These are phyloP conservation scores for Caenorhabditis sp. DNA, from an alignment of 2,888 invertebrate species.

Conservation along the genomic window DNA sequence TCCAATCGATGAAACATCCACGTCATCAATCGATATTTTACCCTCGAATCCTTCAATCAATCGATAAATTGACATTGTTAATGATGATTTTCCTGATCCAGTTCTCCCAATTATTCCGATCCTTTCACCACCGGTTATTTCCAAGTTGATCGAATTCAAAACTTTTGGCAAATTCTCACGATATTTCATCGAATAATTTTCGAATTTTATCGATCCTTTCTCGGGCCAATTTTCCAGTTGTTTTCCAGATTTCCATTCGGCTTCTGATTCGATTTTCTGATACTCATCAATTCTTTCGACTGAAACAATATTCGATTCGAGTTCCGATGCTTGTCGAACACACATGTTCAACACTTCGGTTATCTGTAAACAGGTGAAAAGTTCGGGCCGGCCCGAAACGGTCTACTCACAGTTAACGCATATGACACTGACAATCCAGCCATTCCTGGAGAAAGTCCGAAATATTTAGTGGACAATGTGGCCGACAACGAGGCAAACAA, in stretches of 20 bases:
- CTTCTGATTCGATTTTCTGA: slow-evolving; percentile 46
- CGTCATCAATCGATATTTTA: slow-evolving; percentile 58
- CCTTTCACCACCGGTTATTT: slow-evolving; percentile 77
- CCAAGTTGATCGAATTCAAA: slow-evolving; percentile 81
- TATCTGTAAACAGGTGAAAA: slow-evolving; percentile 22
- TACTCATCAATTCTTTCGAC: slow-evolving; percentile 97
- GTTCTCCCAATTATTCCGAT: slow-evolving; percentile 72
- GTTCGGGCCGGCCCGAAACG: too few species aligned
- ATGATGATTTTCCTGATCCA: slow-evolving; percentile 66
- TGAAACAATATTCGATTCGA: slow-evolving; percentile 95
- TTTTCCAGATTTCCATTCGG: slow-evolving; percentile 11
- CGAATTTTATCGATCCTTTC: slow-evolving; percentile 66
- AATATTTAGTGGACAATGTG: slow-evolving; percentile 75
- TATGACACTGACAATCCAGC: slow-evolving; percentile 75
- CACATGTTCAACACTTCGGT: slow-evolving; percentile 45
- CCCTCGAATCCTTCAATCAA: slow-evolving; percentile 60
- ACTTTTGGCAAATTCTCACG: slow-evolving; percentile 78
- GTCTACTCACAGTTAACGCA: slow-evolving; percentile 58
- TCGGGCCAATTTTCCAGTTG: slow-evolving; percentile 65
- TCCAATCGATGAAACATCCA: slow-evolving; percentile 79
- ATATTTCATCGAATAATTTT: slow-evolving; percentile 65
- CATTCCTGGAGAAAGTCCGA: slow-evolving; percentile 72
- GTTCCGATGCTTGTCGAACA: slow-evolving; percentile 92
- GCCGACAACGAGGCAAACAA: slow-evolving; percentile 91
- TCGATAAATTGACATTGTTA: slow-evolving; percentile 63